Evolutionary conservation across 2,888 invertebrate genomes (phyloP).

Genomic region (Bombylius major): DNA sequence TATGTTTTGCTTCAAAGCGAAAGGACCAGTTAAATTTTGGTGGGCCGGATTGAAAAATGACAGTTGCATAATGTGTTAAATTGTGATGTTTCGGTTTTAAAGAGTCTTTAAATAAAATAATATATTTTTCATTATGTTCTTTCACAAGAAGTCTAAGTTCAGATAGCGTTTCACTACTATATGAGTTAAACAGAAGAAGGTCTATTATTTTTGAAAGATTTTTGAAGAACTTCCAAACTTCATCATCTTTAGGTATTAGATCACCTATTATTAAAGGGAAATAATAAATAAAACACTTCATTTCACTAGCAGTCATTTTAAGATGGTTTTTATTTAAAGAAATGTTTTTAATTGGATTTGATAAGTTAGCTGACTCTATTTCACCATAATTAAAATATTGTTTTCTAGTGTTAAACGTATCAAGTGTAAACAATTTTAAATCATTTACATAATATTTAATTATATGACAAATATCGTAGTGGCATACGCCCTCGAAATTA

Average conservation of each 20-base stretch:
- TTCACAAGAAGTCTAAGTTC: not conserved
- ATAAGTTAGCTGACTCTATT: slow-evolving; percentile 13
- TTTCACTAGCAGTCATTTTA: slow-evolving; percentile 15
- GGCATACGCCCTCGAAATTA: slow-evolving; percentile 16
- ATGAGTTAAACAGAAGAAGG: not conserved
- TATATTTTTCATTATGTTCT: no score
- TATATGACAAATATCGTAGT: slow-evolving; percentile 16
- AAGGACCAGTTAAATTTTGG: no score
- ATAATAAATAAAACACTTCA: slow-evolving; percentile 11
- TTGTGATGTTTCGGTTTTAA: no score
- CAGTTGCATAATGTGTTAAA: no score
- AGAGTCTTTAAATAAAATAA: no score
- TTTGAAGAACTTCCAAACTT: slow-evolving; percentile 12
- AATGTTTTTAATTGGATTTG: slow-evolving; percentile 4
- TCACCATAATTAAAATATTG: slow-evolving; percentile 14
- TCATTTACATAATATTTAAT: slow-evolving; percentile 11
- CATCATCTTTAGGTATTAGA: slow-evolving; percentile 11
- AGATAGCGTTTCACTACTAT: not conserved
- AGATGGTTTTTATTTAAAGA: slow-evolving; percentile 11
- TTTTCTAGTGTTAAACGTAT: slow-evolving; percentile 15
- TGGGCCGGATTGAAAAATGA: no score
- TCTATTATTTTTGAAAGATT: slow-evolving; percentile 13
- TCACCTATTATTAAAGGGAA: slow-evolving; percentile 16
- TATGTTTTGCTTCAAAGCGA: no score
- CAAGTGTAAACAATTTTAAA: slow-evolving; percentile 10